Evolutionary conservation across 1,140 invertebrate genomes (phyloP).

Genomic region (Drosophila seguyi): DNA sequence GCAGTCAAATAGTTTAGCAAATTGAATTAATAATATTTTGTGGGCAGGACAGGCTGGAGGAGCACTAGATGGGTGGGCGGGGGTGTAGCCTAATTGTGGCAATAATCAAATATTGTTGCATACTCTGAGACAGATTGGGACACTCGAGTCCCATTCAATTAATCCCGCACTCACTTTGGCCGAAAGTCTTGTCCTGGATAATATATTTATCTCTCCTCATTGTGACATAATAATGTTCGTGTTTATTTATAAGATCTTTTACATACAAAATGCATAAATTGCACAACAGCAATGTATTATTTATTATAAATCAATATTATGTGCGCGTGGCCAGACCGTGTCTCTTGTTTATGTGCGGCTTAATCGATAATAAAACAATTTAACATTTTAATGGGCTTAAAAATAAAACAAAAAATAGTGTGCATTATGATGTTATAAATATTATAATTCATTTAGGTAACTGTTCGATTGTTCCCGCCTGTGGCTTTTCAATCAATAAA

Average conservation of each 20-base stretch:
- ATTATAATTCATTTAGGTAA: background rate
- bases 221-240: background rate
- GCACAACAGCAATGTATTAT: background rate
- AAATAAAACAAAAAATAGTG: no score
- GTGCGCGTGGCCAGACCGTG: background rate
- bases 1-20: constrained; percentile 65
- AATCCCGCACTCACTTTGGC: constrained; percentile 13
- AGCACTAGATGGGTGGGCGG: background rate
- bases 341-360: constrained; percentile 1
- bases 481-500: constrained; percentile 3
- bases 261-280: constrained; percentile 14
- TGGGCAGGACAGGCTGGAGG: background rate
- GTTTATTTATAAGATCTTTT: constrained; percentile 18
- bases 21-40: constrained; percentile 77
- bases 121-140: constrained; percentile 27
- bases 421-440: no score
- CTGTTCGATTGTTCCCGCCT: background rate
- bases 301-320: constrained; percentile 4
- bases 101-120: constrained; percentile 56
- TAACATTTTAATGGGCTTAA: background rate
- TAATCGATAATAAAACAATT: constrained; percentile 4
- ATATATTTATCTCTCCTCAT: constrained; percentile 16
- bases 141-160: constrained; percentile 45
- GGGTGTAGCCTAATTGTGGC: constrained; percentile 43
- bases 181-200: background rate